Conservation (phyloP, 2,888 invertebrate genomes). For the Fabriciana adippe region DNA sequence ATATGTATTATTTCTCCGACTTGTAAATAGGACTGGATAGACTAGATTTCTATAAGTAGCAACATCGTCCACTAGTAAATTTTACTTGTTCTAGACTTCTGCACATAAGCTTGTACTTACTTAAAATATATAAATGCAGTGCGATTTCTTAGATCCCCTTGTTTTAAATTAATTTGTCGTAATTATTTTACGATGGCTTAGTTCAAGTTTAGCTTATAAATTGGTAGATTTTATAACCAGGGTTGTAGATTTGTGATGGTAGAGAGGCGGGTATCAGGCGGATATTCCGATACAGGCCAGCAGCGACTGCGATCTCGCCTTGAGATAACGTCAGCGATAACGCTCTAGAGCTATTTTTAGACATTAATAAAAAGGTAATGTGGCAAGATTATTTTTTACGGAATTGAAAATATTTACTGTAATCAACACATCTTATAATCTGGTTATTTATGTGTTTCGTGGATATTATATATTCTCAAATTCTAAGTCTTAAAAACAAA, state of each 20-base stretch:
- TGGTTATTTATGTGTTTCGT: not conserved
- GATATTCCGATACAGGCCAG: conserved; percentile 43
- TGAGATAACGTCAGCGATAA: conserved; percentile 79
- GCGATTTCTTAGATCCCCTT: not conserved
- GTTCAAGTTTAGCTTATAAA: not conserved
- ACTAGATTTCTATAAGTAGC: conserved; percentile 34
- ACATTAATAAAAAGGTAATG: conserved; percentile 74
- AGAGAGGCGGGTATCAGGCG: conserved; percentile 30
- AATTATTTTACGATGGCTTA: not conserved
- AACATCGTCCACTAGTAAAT: conserved; percentile 18
- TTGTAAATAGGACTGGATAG: conserved; percentile 33
- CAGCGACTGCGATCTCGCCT: conserved; percentile 64
- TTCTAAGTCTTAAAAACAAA: not conserved
- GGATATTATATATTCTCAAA: no score
- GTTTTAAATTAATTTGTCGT: not conserved
- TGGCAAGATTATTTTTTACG: conserved; percentile 57
- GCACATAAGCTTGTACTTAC: not conserved
- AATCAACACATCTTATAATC: not conserved
- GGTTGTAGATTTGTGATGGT: conserved; percentile 26
- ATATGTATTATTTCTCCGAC: conserved; percentile 16
- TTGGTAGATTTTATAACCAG: conserved; percentile 11
- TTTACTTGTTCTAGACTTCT: conserved; percentile 11
- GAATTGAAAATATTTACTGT: conserved; percentile 38
- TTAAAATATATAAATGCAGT: not conserved
- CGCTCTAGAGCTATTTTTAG: conserved; percentile 73